These are phyloP conservation scores for Agrenia bidenticulata DNA, from an alignment of 2,888 invertebrate species.

Conservation along the genomic window DNA sequence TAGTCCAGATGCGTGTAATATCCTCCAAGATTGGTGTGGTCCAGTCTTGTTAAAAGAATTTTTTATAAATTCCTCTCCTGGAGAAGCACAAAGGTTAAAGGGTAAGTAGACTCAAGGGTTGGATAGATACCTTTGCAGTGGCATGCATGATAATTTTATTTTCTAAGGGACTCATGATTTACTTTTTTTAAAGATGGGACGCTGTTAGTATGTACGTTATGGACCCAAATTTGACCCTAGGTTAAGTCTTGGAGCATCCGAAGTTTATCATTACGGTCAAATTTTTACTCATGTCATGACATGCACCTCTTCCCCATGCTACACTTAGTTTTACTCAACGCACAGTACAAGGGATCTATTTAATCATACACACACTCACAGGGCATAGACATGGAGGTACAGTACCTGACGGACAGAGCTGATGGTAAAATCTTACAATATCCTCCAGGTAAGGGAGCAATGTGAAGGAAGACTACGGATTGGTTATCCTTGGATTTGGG, in stretches of 20 bases:
- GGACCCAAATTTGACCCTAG: neutral
- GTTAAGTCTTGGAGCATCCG: neutral
- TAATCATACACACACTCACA: no score
- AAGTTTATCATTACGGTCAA: slow-evolving; percentile 13
- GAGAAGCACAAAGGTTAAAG: neutral
- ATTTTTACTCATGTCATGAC: slow-evolving; percentile 17
- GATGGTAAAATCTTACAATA: neutral
- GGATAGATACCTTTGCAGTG: no score
- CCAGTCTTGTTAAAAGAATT: neutral
- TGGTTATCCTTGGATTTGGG: slow-evolving; percentile 15
- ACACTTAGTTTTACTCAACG: neutral
- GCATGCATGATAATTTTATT: slow-evolving; percentile 17
- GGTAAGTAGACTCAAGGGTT: slow-evolving; percentile 4
- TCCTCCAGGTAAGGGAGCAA: neutral
- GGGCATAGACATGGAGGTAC: no score
- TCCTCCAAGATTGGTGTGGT: slow-evolving; percentile 12
- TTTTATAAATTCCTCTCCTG: slow-evolving; percentile 10
- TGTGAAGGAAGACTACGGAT: neutral
- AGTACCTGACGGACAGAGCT: no score
- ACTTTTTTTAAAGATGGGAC: neutral
- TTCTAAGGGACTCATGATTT: slow-evolving; percentile 12
- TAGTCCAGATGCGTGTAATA: neutral
- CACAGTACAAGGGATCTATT: no score
- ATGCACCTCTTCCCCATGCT: neutral
- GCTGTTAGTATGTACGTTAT: neutral